These are phyloP conservation scores for Leptopterna dolabrata DNA, from an alignment of 2,888 invertebrate species.

Conservation along the genomic window DNA sequence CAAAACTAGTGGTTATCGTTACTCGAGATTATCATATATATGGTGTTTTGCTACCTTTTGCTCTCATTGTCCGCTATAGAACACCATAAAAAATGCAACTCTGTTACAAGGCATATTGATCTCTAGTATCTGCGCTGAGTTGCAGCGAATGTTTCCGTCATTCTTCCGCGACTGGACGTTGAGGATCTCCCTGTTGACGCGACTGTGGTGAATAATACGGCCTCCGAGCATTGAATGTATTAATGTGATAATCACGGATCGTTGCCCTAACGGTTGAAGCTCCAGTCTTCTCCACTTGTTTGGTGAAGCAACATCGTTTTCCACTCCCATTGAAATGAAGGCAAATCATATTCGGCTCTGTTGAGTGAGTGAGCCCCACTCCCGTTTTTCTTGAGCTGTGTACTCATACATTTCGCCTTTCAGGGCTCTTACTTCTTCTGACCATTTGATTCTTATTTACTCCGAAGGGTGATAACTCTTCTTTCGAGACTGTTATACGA, in stretches of 20 bases:
- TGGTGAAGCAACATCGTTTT: conserved; percentile 39
- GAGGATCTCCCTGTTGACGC: conserved; percentile 1
- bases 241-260: conserved; percentile 21
- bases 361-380: neutral
- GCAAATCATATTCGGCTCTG: conserved; percentile 40
- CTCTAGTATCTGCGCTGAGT: neutral
- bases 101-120: too few relatives aligned
- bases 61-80: too few relatives aligned
- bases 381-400: neutral
- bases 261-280: neutral
- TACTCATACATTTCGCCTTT: neutral
- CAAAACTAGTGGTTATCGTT: too few relatives aligned
- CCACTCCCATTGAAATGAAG: conserved; percentile 36
- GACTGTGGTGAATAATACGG: conserved; percentile 6
- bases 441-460: neutral
- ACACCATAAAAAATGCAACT: too few relatives aligned
- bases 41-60: too few relatives aligned
- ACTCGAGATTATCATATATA: too few relatives aligned
- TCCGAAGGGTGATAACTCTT: neutral
- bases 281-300: conserved; percentile 16
- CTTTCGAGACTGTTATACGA: neutral
- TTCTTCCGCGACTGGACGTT: neutral
- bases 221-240: neutral
- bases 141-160: too few relatives aligned
- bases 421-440: neutral